Evolutionary conservation across 2,113 vertebrate species (phyloP).

Genomic region (Raja brachyura): DNA sequence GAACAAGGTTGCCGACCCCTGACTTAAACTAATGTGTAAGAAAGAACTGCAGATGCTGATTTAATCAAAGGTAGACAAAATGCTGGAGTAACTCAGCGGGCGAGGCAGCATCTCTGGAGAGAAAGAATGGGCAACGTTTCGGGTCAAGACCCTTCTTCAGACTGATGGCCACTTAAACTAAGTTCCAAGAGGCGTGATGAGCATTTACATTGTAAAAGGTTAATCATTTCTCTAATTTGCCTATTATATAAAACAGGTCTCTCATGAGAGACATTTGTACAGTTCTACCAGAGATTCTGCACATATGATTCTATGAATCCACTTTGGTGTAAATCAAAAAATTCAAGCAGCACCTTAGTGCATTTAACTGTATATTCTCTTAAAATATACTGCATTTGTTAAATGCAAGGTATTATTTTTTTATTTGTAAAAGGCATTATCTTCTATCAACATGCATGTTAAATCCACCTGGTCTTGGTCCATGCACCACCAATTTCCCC

Average conservation of each 20-base stretch:
- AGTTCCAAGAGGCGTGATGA: background rate
- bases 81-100: too few relatives aligned
- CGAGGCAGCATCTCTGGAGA: too few relatives aligned
- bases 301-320: too few relatives aligned
- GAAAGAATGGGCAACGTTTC: too few relatives aligned
- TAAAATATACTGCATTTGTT: background rate
- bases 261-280: background rate
- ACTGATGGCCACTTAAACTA: too few relatives aligned
- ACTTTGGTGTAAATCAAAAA: background rate
- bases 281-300: too few relatives aligned
- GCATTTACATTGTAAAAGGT: background rate
- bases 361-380: background rate
- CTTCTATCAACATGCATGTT: background rate
- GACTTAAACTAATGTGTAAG: too few relatives aligned
- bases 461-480: background rate
- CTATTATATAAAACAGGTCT: background rate
- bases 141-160: too few relatives aligned
- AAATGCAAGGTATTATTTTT: background rate
- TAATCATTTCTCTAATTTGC: background rate
- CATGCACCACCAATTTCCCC: conserved; percentile 21
- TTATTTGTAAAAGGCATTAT: background rate
- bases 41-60: too few relatives aligned
- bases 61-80: too few relatives aligned
- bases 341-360: background rate
- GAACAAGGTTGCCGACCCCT: too few relatives aligned